Evolutionary conservation across 2,888 invertebrate genomes (phyloP).

Genomic region (Lithophane ornitopus): DNA sequence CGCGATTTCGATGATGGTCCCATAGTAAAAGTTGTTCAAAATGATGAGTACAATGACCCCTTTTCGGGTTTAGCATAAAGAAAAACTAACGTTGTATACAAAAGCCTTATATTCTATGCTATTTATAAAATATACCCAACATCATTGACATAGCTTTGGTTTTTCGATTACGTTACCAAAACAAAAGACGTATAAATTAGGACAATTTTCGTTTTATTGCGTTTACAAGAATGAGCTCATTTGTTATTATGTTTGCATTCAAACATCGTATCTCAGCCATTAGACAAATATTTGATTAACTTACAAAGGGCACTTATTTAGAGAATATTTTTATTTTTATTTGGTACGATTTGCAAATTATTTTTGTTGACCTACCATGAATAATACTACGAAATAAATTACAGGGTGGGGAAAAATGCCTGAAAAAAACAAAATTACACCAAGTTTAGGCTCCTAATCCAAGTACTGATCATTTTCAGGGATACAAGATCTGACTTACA

Average conservation of each 20-base stretch:
- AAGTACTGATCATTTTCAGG: neutral
- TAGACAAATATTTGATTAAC: conserved; percentile 36
- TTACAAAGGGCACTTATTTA: conserved; percentile 4
- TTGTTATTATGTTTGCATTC: conserved; percentile 44
- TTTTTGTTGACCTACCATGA: too few relatives aligned
- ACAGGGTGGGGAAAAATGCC: neutral
- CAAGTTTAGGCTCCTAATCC: neutral
- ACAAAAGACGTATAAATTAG: conserved; percentile 28
- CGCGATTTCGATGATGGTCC: too few relatives aligned
- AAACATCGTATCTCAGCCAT: conserved; percentile 21
- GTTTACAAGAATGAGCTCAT: conserved; percentile 25
- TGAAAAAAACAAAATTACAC: neutral
- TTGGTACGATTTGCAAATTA: neutral
- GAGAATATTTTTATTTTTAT: neutral
- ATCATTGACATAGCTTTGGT: conserved; percentile 29
- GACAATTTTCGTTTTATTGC: conserved; percentile 23
- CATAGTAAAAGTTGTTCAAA: too few relatives aligned
- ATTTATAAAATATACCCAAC: neutral
- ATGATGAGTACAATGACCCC: too few relatives aligned
- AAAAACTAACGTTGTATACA: too few relatives aligned
- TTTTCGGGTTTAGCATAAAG: too few relatives aligned
- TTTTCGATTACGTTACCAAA: conserved; percentile 35
- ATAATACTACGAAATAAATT: neutral
- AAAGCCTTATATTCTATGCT: neutral
- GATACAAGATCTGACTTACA: neutral